These are phyloP conservation scores for Bombus haemorrhoidalis DNA, from an alignment of 1,140 invertebrate genomes.

Conservation along the genomic window DNA sequence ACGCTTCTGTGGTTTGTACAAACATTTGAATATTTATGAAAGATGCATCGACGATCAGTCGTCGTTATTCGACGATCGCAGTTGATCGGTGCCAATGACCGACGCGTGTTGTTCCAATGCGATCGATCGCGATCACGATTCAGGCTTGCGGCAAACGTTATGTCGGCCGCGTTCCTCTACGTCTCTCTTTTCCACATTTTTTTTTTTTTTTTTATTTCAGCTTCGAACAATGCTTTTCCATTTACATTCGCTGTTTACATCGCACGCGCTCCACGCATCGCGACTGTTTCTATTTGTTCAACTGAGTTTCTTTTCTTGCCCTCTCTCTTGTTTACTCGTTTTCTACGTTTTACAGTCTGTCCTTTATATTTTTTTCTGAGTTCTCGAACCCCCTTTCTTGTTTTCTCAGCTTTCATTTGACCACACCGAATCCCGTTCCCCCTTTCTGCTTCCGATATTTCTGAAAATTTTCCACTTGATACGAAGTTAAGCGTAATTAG, in stretches of 20 bases:
- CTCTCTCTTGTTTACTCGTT: not conserved
- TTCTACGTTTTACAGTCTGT: not conserved
- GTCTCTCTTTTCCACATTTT: no score
- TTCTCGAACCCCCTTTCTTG: not conserved
- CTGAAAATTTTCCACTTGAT: not conserved
- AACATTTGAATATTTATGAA: constrained; percentile 68
- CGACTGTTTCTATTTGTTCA: constrained; percentile 41
- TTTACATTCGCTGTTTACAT: constrained; percentile 58
- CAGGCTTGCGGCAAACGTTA: no score
- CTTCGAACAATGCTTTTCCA: constrained; percentile 62
- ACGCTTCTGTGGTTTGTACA: constrained; percentile 42
- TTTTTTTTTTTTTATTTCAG: not conserved
- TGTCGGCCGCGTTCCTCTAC: not conserved
- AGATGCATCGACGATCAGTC: constrained; percentile 22
- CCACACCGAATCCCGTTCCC: not conserved
- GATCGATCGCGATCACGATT: not conserved
- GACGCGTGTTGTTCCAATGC: not conserved
- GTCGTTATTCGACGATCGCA: constrained; percentile 21
- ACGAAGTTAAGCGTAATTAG: no score
- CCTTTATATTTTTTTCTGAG: not conserved
- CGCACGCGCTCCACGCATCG: constrained; percentile 34
- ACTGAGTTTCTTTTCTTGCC: constrained; percentile 12
- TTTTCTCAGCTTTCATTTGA: constrained; percentile 2
- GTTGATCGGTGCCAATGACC: constrained; percentile 33
- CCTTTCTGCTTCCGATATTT: not conserved